These are phyloP conservation scores for Aplochiton taeniatus DNA, from an alignment of 2,797 vertebrate genomes.

Conservation along the genomic window DNA sequence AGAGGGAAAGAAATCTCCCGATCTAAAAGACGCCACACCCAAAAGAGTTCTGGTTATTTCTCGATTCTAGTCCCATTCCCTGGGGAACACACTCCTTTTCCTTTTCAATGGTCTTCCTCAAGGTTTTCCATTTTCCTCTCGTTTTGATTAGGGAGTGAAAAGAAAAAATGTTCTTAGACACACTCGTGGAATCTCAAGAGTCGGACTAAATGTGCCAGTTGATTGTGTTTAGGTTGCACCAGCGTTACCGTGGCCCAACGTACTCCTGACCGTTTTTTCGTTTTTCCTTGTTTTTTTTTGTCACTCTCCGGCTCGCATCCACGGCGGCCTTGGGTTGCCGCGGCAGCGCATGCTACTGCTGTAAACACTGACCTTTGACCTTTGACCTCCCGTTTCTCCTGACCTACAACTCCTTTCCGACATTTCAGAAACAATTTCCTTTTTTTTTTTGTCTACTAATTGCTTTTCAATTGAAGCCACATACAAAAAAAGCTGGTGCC, in stretches of 20 bases:
- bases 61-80: slow-evolving; percentile 47
- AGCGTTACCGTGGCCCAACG: slow-evolving; percentile 24
- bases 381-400: slow-evolving; percentile 28
- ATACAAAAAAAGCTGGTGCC: slow-evolving; percentile 24
- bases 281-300: slow-evolving; percentile 31
- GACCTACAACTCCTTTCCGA: slow-evolving; percentile 36
- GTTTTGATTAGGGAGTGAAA: slow-evolving; percentile 23
- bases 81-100: slow-evolving; percentile 31
- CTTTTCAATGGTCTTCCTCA: slow-evolving; percentile 38
- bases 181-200: slow-evolving; percentile 50
- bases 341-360: slow-evolving; percentile 43
- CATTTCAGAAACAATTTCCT: slow-evolving; percentile 6
- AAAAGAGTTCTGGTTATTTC: slow-evolving; percentile 45
- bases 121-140: slow-evolving; percentile 28
- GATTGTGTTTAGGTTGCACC: slow-evolving; percentile 58
- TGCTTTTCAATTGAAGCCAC: slow-evolving; percentile 37
- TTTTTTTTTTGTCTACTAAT: neutral
- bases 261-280: slow-evolving; percentile 31
- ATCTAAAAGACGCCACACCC: slow-evolving; percentile 64
- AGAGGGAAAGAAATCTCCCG: slow-evolving; percentile 65
- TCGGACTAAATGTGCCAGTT: slow-evolving; percentile 46
- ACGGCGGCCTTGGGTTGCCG: slow-evolving; percentile 3
- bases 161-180: slow-evolving; percentile 37
- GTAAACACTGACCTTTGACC: slow-evolving; percentile 69
- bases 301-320: neutral